phyloP scores from a whole-genome alignment of 2,113 vertebrate species.

The Ailuropoda melanoleuca region DNA sequence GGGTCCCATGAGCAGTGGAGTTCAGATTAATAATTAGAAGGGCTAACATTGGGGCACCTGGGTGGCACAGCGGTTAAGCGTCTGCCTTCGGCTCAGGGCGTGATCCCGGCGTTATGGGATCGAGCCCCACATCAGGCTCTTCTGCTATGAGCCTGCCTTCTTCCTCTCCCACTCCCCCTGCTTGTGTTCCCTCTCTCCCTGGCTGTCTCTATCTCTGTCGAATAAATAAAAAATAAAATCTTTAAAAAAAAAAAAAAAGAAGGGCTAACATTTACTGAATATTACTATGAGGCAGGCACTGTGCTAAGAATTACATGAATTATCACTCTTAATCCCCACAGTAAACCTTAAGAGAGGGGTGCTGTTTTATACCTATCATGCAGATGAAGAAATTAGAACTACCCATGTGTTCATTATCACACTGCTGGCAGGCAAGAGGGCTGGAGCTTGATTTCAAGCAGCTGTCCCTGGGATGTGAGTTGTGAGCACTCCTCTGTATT shows the following conservation, averaged over 20 bases:
- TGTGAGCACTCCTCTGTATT: neutral
- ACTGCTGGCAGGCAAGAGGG: neutral
- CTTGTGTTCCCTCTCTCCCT: too few species aligned
- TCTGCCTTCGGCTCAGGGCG: too few species aligned
- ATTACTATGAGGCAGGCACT: neutral
- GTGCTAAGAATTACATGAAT: neutral
- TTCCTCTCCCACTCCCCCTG: too few species aligned
- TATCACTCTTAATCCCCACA: neutral
- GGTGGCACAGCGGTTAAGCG: too few species aligned
- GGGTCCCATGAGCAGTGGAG: neutral
- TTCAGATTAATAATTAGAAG: conserved; percentile 11
- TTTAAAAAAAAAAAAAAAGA: too few species aligned
- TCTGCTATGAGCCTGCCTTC: too few species aligned
- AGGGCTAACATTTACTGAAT: neutral
- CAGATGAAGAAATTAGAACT: neutral
- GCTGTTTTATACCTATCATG: neutral
- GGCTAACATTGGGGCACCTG: too few species aligned
- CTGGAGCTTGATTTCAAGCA: neutral
- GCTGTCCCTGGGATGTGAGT: fast-evolving
- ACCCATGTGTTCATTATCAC: neutral
- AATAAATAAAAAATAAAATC: too few species aligned
- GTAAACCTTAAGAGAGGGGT: neutral
- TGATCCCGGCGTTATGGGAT: too few species aligned
- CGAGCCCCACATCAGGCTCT: too few species aligned
- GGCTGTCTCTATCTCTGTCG: too few species aligned